phyloP scores from a whole-genome alignment of 2,113 vertebrate species.

The Erythrocercus mccallii region DNA sequence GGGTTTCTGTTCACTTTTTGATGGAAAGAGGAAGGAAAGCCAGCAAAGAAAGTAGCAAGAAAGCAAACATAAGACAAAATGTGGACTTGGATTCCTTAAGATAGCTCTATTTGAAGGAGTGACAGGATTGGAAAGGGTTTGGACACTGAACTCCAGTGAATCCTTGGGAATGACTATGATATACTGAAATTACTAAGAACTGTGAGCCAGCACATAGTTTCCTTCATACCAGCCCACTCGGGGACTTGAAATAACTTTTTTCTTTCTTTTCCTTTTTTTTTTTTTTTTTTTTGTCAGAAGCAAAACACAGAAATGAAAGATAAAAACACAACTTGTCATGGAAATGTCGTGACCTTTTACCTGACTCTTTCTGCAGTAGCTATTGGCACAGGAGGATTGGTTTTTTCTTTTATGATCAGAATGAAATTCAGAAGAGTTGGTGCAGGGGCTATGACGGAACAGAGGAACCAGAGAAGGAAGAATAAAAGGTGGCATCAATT shows the following conservation, averaged over 20 bases:
- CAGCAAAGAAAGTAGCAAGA: not conserved
- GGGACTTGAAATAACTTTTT: slow-evolving; percentile 42
- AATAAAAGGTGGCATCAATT: not conserved
- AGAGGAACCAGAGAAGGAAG: not conserved
- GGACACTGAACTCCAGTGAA: not conserved
- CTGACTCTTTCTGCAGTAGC: not conserved
- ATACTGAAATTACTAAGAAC: slow-evolving; percentile 9
- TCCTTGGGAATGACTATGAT: slow-evolving; percentile 23
- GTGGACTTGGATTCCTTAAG: not conserved
- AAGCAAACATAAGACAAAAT: not conserved
- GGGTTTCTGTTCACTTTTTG: not conserved
- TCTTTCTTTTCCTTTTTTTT: not conserved
- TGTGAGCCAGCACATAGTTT: slow-evolving; percentile 52
- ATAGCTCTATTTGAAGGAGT: not conserved
- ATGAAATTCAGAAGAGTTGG: not conserved
- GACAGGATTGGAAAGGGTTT: not conserved
- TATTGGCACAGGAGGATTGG: not conserved
- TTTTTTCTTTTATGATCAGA: not conserved
- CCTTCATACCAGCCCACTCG: slow-evolving; percentile 54
- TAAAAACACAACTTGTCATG: not conserved
- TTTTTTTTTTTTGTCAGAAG: not conserved
- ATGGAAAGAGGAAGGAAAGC: not conserved
- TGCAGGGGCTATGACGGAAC: not conserved
- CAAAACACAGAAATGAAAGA: slow-evolving; percentile 10
- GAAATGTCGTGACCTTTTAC: slow-evolving; percentile 14